These are phyloP conservation scores for Drosophila anomalata DNA, from an alignment of 2,888 invertebrate species.

Conservation along the genomic window DNA sequence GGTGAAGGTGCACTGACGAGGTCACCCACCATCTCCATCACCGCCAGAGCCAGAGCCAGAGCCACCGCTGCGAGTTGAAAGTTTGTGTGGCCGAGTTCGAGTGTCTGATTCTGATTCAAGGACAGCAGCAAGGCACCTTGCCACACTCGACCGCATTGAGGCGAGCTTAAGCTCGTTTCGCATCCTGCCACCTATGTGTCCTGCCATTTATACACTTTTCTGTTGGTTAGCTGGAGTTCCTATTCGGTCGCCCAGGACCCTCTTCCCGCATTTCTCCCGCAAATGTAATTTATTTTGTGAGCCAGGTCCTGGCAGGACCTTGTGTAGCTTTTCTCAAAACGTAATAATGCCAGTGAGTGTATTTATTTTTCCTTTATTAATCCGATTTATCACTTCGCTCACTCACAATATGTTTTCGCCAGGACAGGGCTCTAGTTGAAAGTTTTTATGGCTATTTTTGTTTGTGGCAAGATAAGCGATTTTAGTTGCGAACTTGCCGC, in stretches of 20 bases:
- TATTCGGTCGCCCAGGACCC: conserved; percentile 2
- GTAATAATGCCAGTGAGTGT: conserved; percentile 2
- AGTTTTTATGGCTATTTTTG: conserved; percentile 9
- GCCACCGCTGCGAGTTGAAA: conserved; percentile 14
- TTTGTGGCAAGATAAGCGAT: neutral
- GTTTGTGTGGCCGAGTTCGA: conserved; percentile 27
- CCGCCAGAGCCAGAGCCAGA: neutral
- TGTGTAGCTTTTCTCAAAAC: neutral
- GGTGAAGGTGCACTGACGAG: conserved; percentile 63
- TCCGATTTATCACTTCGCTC: neutral
- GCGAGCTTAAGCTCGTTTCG: conserved; percentile 27
- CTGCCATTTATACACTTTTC: conserved; percentile 32
- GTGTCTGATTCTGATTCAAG: conserved; percentile 41
- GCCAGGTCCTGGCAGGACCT: neutral
- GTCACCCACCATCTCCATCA: conserved; percentile 27
- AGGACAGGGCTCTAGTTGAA: neutral
- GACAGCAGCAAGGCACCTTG: conserved; percentile 27
- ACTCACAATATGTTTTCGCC: neutral
- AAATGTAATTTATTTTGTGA: conserved; percentile 3
- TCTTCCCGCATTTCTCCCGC: neutral
- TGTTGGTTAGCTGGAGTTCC: conserved; percentile 11
- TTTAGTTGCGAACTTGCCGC: conserved; percentile 16
- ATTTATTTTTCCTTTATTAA: conserved; percentile 1
- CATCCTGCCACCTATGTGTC: conserved; percentile 25
- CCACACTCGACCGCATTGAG: conserved; percentile 55